These are phyloP conservation scores for Trinorchestia longiramus DNA, from an alignment of 1,140 invertebrate species.

Conservation along the genomic window DNA sequence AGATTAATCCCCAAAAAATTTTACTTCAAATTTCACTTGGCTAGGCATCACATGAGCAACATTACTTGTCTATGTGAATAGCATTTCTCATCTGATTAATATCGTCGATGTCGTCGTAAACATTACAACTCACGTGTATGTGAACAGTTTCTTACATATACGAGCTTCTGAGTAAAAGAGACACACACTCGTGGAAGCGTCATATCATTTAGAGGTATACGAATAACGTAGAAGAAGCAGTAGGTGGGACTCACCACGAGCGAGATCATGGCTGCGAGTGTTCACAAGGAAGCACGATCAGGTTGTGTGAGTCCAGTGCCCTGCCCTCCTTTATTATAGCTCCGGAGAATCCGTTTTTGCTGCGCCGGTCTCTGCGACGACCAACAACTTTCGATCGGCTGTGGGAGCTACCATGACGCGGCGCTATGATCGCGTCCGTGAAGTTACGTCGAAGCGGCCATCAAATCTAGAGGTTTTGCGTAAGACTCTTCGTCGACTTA, in stretches of 20 bases:
- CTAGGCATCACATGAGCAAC: background rate
- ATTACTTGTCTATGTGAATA: background rate
- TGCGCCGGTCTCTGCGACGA: conserved; percentile 12
- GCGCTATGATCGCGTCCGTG: background rate
- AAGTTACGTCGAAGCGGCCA: background rate
- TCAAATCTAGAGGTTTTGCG: background rate
- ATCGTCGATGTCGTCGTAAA: background rate
- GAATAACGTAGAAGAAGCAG: background rate
- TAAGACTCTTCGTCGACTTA: background rate
- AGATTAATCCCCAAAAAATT: background rate
- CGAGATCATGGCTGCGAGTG: conserved; percentile 5
- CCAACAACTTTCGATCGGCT: background rate
- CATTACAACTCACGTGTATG: background rate
- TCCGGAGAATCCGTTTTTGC: background rate
- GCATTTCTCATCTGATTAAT: background rate
- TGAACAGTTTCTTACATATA: background rate
- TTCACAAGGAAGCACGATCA: conserved; percentile 3
- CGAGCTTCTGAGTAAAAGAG: background rate
- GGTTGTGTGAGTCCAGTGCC: background rate
- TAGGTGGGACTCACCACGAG: conserved; percentile 5
- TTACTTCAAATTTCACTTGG: background rate
- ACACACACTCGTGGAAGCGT: background rate
- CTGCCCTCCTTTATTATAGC: conserved; percentile 43
- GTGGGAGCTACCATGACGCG: conserved; percentile 4
- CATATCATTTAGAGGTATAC: background rate